Evolutionary conservation across 92 coral and sea anemone genomes (phyloP).

Genomic region (Paramuricea clavata): DNA sequence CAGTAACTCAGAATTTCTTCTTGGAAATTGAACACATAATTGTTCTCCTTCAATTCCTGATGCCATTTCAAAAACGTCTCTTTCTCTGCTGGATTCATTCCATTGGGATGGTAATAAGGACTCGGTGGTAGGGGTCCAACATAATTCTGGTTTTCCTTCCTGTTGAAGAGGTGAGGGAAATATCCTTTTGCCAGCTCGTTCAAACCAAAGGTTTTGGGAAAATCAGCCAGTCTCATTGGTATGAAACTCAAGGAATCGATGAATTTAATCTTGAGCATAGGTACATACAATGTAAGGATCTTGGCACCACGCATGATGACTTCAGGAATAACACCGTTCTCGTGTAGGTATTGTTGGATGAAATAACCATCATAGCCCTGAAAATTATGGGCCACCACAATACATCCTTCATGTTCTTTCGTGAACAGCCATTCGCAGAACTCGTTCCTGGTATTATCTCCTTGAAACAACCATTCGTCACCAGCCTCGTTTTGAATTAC

Average conservation of each 20-base stretch:
- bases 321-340: not conserved
- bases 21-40: no score
- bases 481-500: no score
- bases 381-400: not conserved
- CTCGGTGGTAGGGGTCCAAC: slow-evolving; percentile 47
- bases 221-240: not conserved
- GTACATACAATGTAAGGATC: not conserved
- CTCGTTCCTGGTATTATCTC: not conserved
- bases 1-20: no score
- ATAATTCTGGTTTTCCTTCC: slow-evolving; percentile 6
- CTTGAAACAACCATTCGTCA: no score
- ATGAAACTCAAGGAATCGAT: not conserved
- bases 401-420: not conserved
- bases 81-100: no score
- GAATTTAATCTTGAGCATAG: no score
- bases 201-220: slow-evolving; percentile 7
- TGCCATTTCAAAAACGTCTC: no score
- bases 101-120: not conserved
- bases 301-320: not conserved
- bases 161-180: slow-evolving; percentile 12
- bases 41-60: no score
- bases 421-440: not conserved
- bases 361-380: not conserved
- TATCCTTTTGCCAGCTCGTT: slow-evolving; percentile 36
- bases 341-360: not conserved